Conservation (phyloP, 1,140 invertebrate genomes). For the Drosophila varians region DNA sequence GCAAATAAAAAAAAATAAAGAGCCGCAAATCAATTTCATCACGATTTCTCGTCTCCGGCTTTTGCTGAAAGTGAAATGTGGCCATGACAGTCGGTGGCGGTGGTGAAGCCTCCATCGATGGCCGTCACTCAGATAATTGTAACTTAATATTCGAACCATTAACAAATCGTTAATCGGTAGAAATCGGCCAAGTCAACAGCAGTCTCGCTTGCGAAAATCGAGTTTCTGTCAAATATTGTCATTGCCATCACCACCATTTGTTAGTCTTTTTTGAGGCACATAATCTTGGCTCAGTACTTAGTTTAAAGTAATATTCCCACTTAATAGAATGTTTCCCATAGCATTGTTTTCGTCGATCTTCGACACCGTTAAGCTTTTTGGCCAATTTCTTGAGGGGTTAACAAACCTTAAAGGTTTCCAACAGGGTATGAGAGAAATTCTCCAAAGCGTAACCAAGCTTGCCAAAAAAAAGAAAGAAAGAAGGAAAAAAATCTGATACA, state of each 20-base stretch:
- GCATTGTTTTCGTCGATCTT: neutral
- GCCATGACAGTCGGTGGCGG: slow-evolving; percentile 56
- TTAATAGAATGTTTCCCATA: neutral
- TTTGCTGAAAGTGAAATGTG: slow-evolving; percentile 78
- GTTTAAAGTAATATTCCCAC: too few species aligned
- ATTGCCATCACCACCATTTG: too few species aligned
- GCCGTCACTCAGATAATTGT: slow-evolving; percentile 59
- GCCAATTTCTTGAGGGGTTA: slow-evolving; percentile 62
- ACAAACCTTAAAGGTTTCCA: slow-evolving; percentile 49
- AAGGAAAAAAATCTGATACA: slow-evolving; percentile 19
- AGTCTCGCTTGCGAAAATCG: slow-evolving; percentile 14
- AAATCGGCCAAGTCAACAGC: slow-evolving; percentile 57
- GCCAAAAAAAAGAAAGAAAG: slow-evolving; percentile 38
- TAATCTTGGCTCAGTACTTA: too few species aligned
- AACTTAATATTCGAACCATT: slow-evolving; percentile 74
- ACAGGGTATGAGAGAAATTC: slow-evolving; percentile 40
- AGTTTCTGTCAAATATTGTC: slow-evolving; percentile 36
- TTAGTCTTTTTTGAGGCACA: neutral
- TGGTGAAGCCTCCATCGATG: slow-evolving; percentile 44
- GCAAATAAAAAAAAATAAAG: slow-evolving; percentile 58
- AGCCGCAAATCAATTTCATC: slow-evolving; percentile 79
- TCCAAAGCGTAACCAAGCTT: slow-evolving; percentile 69
- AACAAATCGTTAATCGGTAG: slow-evolving; percentile 67
- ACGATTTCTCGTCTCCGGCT: slow-evolving; percentile 71
- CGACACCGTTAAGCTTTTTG: slow-evolving; percentile 53